These are phyloP conservation scores for Sparus aurata DNA, from an alignment of 2,797 vertebrate genomes.

Conservation along the genomic window DNA sequence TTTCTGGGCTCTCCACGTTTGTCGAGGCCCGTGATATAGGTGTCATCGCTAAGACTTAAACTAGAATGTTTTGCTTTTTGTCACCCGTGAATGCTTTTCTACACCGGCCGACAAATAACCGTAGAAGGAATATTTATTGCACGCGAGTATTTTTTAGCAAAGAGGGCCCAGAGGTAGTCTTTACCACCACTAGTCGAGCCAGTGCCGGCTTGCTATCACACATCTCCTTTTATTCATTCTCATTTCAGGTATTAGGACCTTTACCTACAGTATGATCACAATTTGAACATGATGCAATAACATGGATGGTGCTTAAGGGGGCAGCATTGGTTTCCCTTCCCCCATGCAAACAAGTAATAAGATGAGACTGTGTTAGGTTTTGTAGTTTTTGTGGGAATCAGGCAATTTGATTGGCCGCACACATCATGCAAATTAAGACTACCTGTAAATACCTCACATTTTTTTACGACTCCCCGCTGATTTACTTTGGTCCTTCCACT, in stretches of 20 bases:
- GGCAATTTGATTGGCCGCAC: slow-evolving; percentile 6
- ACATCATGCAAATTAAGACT: slow-evolving; percentile 17
- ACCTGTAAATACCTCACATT: slow-evolving; percentile 47
- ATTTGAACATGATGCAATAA: slow-evolving; percentile 75
- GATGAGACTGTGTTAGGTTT: neutral
- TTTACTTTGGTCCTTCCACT: slow-evolving; percentile 1
- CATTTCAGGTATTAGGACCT: slow-evolving; percentile 27
- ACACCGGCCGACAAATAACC: slow-evolving; percentile 40
- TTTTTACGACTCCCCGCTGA: neutral
- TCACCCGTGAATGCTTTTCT: slow-evolving; percentile 55
- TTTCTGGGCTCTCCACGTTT: slow-evolving; percentile 29
- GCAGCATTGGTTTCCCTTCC: slow-evolving; percentile 60
- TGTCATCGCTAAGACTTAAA: slow-evolving; percentile 20
- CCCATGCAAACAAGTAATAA: slow-evolving; percentile 46
- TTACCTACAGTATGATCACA: slow-evolving; percentile 18
- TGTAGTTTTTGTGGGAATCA: too few relatives aligned
- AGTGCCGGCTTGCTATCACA: slow-evolving; percentile 4
- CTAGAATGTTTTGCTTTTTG: slow-evolving; percentile 37
- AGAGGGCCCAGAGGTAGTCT: slow-evolving; percentile 16
- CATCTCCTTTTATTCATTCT: neutral
- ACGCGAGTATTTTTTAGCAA: slow-evolving; percentile 56
- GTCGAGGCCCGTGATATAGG: slow-evolving; percentile 35
- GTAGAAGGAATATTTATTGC: slow-evolving; percentile 66
- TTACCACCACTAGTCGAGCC: slow-evolving; percentile 24
- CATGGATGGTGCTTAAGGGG: slow-evolving; percentile 67